Conservation (phyloP, 2,888 invertebrate species). For the Amiota minor region DNA sequence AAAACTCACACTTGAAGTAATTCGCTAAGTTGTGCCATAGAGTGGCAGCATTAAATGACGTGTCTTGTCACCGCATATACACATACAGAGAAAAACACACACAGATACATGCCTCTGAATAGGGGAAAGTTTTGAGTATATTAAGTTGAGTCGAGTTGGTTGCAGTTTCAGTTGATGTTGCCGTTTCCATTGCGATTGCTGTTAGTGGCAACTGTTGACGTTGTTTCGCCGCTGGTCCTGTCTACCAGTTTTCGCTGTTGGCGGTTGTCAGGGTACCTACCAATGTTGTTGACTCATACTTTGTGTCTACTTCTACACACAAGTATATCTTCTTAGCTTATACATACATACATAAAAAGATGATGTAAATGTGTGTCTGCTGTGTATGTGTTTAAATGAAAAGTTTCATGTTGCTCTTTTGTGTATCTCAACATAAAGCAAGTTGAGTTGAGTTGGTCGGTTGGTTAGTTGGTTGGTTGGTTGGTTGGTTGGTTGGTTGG, state of each 20-base stretch:
- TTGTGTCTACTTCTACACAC: not conserved
- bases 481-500: no score
- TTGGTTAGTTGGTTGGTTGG: no score
- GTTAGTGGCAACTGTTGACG: not conserved
- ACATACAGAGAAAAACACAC: no score
- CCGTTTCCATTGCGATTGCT: not conserved
- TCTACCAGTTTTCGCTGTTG: not conserved
- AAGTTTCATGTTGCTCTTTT: conserved; percentile 17
- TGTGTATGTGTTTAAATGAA: conserved; percentile 25
- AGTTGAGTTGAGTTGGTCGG: not conserved
- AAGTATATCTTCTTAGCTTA: no score
- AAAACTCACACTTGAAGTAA: conserved; percentile 25
- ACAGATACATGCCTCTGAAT: no score
- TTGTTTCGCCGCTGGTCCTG: not conserved
- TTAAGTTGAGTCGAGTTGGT: not conserved
- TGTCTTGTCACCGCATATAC: no score
- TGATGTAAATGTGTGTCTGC: conserved; percentile 8
- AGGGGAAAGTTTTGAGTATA: conserved; percentile 14
- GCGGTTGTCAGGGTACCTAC: conserved; percentile 3
- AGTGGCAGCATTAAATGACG: conserved; percentile 20
- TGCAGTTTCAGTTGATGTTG: not conserved
- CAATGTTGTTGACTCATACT: not conserved
- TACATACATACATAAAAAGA: no score
- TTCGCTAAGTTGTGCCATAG: conserved; percentile 1
- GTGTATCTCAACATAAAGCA: not conserved